These are phyloP conservation scores for Coregonus ussuriensis DNA, from an alignment of 2,797 vertebrate species.

Conservation along the genomic window DNA sequence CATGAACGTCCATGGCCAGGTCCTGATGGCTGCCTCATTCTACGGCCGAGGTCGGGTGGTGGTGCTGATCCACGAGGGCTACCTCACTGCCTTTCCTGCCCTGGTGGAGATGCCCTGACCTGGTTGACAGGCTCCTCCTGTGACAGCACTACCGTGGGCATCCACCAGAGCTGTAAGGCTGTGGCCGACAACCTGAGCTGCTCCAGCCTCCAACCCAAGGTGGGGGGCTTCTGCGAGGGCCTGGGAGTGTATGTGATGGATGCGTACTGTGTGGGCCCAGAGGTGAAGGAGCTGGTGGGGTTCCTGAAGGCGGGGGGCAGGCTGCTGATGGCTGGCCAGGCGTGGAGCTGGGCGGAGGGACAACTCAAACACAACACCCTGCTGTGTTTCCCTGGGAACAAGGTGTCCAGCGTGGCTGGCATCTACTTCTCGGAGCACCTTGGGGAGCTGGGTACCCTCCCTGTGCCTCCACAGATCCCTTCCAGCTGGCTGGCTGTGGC, in stretches of 20 bases:
- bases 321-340: slow-evolving; percentile 84
- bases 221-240: slow-evolving; percentile 35
- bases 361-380: slow-evolving; percentile 60
- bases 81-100: slow-evolving; percentile 65
- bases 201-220: slow-evolving; percentile 48
- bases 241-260: slow-evolving; percentile 72
- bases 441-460: slow-evolving; percentile 47
- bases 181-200: slow-evolving; percentile 59
- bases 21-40: slow-evolving; percentile 80
- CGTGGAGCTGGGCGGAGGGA: slow-evolving; percentile 79
- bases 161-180: slow-evolving; percentile 54
- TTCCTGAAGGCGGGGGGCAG: slow-evolving; percentile 85
- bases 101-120: slow-evolving; percentile 72
- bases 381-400: slow-evolving; percentile 76
- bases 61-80: slow-evolving; percentile 76
- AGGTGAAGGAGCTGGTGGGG: slow-evolving; percentile 62
- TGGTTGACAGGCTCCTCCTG: slow-evolving; percentile 74
- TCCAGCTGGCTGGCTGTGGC: slow-evolving; percentile 70
- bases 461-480: slow-evolving; percentile 75
- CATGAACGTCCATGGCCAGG: slow-evolving; percentile 68
- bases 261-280: slow-evolving; percentile 63
- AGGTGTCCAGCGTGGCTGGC: slow-evolving; percentile 77
- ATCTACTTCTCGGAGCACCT: slow-evolving; percentile 75
- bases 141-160: slow-evolving; percentile 41
- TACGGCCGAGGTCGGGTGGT: slow-evolving; percentile 80